These are phyloP conservation scores for Trissonchulus sp. DNA, from an alignment of 2,888 invertebrate species.

Conservation along the genomic window DNA sequence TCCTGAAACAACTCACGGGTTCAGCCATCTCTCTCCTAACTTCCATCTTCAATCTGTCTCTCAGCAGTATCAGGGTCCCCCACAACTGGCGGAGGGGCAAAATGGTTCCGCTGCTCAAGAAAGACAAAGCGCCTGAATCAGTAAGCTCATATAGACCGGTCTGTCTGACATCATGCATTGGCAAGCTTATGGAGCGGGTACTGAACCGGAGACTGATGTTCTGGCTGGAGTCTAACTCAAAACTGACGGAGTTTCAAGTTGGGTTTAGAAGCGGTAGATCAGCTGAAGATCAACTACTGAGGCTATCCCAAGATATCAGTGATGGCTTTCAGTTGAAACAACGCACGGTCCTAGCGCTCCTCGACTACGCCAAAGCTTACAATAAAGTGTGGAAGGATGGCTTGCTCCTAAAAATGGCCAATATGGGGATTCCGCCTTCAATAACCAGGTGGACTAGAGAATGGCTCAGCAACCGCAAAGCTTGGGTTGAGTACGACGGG, in stretches of 20 bases:
- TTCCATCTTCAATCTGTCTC: no score
- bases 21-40: background rate
- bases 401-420: background rate
- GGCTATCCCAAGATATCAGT: background rate
- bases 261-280: constrained; percentile 1
- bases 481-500: background rate
- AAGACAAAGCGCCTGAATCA: background rate
- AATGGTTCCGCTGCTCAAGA: background rate
- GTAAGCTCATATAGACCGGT: constrained; percentile 6
- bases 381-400: constrained; percentile 7
- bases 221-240: background rate
- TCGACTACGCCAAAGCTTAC: constrained; percentile 9
- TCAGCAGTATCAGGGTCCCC: background rate
- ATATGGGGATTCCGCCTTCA: background rate
- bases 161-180: constrained; percentile 9
- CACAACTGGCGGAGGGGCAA: background rate
- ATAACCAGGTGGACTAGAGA: background rate
- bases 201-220: background rate
- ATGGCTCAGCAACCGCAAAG: background rate
- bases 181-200: background rate
- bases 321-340: background rate
- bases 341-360: background rate
- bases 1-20: background rate
- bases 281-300: background rate
- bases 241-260: background rate